Evolutionary conservation across 1,140 invertebrate genomes (phyloP), one percentile per base, ranked within the genome.

Genomic region (Antheraea pernyi): DNA sequence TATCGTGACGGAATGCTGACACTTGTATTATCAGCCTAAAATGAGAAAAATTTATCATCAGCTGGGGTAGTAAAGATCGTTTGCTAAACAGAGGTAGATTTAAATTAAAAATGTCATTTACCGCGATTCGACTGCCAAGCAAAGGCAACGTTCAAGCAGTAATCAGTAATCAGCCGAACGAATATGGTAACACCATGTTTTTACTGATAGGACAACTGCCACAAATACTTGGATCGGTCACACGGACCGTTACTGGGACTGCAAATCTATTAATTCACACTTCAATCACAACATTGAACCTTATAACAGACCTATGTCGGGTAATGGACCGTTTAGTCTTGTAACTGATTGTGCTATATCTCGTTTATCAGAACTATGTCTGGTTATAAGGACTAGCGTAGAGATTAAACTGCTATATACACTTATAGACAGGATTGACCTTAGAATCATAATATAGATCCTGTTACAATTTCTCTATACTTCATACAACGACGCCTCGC

Each of bases 121-220:
- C 46, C 46, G 13, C 7, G 46, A 11, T 6, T 6, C 46, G 46
- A 53, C 46, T 13, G 46, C 13, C 9, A 53, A 1, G 46, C 16
- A n/a, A 53, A 53, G 46, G 5, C 46, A 13, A 53, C 46, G 13
- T 53, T 53, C 46, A 16, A 53, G 16, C 46, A n/a, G 16, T 53
- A 53, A 66, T 22, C 68, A 70, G 69, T 76, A 76, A 76, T 73
- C 71, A 69, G 30, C 46, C 18, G 19, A n/a, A 16, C 71, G 11
- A 71, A 70, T 69, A 76, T 69, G 75, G 75, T 36, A 59, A 60
- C 60, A 59, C 60, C 69, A 53, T 48, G 59, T 76, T 76, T 76
- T 76, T 76, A 37, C 61, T 61, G 59, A 19, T 30, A 30, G 61
- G 22, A 65, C 68, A 59, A 66, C 58, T 63, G 75, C 67, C 71